These are phyloP conservation scores for Phalera bucephala DNA, from an alignment of 2,888 invertebrate species.

Conservation along the genomic window DNA sequence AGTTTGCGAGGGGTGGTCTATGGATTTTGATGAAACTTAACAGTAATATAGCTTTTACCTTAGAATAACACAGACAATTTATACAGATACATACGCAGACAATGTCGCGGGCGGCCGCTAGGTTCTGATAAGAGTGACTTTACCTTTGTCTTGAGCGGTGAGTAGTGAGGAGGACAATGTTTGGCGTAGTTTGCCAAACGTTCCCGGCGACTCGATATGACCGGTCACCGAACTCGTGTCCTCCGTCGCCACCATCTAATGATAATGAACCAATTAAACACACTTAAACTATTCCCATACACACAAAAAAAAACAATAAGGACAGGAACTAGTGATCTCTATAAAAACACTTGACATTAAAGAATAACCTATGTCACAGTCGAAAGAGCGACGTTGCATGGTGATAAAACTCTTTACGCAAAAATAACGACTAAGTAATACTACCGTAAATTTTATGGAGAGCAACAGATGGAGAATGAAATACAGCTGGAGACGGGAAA, in stretches of 20 bases:
- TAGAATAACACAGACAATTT: too few relatives aligned
- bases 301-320: too few relatives aligned
- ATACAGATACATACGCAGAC: too few relatives aligned
- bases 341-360: conserved; percentile 51
- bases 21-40: too few relatives aligned
- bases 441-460: conserved; percentile 78
- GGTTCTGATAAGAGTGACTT: too few relatives aligned
- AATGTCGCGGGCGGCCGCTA: too few relatives aligned
- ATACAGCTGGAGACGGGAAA: conserved; percentile 70
- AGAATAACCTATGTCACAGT: conserved; percentile 58
- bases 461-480: conserved; percentile 81
- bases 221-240: conserved; percentile 85
- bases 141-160: conserved; percentile 93
- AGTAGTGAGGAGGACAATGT: conserved; percentile 91
- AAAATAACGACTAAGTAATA: conserved; percentile 79
- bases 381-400: too few relatives aligned
- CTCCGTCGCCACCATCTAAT: conserved; percentile 93
- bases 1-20: too few relatives aligned
- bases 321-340: conserved; percentile 44
- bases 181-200: conserved; percentile 92
- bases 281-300: too few relatives aligned
- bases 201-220: conserved; percentile 86
- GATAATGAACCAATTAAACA: too few relatives aligned
- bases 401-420: conserved; percentile 76
- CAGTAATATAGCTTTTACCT: too few relatives aligned